Percentiles rank a stretch among this genome's conserved stretches.
Evolutionary conservation across 2,113 vertebrate genomes (phyloP).

Genomic region (Aptenodytes forsteri): DNA sequence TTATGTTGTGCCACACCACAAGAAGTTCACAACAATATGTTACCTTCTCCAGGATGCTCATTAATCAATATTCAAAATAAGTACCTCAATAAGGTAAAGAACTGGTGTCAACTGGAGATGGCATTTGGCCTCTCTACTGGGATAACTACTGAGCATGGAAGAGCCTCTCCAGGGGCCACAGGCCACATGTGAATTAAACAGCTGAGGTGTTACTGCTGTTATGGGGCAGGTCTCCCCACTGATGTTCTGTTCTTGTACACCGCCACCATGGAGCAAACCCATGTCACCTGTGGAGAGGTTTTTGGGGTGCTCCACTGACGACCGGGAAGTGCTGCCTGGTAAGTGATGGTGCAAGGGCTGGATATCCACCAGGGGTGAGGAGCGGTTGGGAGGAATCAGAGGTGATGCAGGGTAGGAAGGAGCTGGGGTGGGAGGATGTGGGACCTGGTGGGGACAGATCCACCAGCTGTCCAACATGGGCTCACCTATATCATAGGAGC

Average conservation of each 20-base stretch:
- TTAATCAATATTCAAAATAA: not conserved
- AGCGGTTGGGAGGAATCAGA: not conserved
- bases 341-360: not conserved
- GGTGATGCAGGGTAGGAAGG: not conserved
- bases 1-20: too few relatives aligned
- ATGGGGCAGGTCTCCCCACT: not conserved
- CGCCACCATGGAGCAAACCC: accelerated
- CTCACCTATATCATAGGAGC: accelerated
- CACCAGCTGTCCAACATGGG: not conserved
- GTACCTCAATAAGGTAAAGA: not conserved
- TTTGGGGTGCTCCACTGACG: accelerated
- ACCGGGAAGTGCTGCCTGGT: accelerated
- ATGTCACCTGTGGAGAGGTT: not conserved
- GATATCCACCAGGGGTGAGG: not conserved
- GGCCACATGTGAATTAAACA: not conserved
- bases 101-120: too few relatives aligned
- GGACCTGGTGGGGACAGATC: not conserved
- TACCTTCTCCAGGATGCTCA: not conserved
- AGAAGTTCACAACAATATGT: not conserved
- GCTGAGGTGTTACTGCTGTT: not conserved
- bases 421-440: not conserved
- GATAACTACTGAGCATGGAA: not conserved
- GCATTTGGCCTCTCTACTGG: not conserved
- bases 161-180: not conserved
- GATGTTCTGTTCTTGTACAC: not conserved